These are phyloP conservation scores for Halocynthia roretzi DNA, from an alignment of 23 tunicate genomes.

Conservation along the genomic window DNA sequence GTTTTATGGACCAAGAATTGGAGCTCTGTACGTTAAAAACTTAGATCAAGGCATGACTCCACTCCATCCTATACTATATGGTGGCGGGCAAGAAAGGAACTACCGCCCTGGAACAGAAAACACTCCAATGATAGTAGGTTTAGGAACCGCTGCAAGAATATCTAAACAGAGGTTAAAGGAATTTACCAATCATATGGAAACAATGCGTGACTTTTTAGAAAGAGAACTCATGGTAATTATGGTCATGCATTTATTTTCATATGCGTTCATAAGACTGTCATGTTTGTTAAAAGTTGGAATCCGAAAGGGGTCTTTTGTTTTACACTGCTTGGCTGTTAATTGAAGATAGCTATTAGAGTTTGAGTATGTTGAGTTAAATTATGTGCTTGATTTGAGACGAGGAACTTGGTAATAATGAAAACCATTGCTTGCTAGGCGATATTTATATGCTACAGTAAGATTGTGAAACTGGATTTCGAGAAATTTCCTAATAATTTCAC, in stretches of 20 bases:
- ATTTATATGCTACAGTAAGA: too few relatives aligned
- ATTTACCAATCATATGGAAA: slow-evolving; percentile 43
- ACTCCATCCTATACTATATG: slow-evolving; percentile 44
- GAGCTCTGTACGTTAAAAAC: slow-evolving; percentile 70
- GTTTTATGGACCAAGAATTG: slow-evolving; percentile 99
- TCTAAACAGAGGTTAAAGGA: slow-evolving; percentile 38
- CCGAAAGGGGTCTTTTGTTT: too few relatives aligned
- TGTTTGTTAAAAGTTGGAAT: too few relatives aligned
- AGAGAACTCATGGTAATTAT: slow-evolving; percentile 33
- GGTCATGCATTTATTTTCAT: too few relatives aligned
- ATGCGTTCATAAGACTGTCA: slow-evolving; percentile 12
- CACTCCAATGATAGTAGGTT: slow-evolving; percentile 92
- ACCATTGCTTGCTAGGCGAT: too few relatives aligned
- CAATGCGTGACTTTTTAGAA: slow-evolving; percentile 74
- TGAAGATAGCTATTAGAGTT: too few relatives aligned
- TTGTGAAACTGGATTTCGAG: too few relatives aligned
- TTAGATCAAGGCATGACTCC: background rate
- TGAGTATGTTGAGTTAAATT: too few relatives aligned
- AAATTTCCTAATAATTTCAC: too few relatives aligned
- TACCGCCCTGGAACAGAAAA: slow-evolving; percentile 95
- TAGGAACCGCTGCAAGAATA: slow-evolving; percentile 69
- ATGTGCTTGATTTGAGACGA: too few relatives aligned
- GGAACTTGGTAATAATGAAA: too few relatives aligned
- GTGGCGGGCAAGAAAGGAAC: slow-evolving; percentile 96
- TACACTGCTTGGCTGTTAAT: too few relatives aligned